Evolutionary conservation across 2,797 vertebrate genomes (phyloP), one percentile per base, ranked within the genome.

Genomic region (Sebastes goodei): DNA sequence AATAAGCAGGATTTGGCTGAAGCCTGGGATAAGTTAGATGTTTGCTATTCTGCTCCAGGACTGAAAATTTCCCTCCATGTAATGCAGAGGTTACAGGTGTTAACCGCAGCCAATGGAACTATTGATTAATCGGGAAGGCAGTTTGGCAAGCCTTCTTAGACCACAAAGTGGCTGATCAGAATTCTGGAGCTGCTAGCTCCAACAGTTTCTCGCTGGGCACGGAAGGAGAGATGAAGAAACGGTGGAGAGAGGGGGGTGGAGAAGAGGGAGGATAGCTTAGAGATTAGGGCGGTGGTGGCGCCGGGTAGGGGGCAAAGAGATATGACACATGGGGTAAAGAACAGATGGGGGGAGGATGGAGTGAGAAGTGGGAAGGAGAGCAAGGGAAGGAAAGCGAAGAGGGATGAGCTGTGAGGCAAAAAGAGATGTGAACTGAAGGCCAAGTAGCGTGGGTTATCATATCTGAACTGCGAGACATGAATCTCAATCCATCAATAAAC

Each of bases 161-260:
- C 75, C 92, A 82, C 92, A 94, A 95, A 96, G 92, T 95, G 93
- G 90, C 92, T 95, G 92, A 96, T 95, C 94, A 93, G 93, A 86
- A 95, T 95, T 96, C 94, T 93, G 80, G 60, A 88, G 88, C 89
- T 61, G 88, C 82, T 23, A 46, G 89, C 88, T 86, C 71, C 81
- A 68, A 74, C 78, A 35, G 88, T 78, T 89, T 83, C 91, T 90
- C 55, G 71, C 87, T 83, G 85, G 71, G 92, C 83, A 33, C 61
- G 23, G 85, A 83, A 72, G 81, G 78, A 80, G 80, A 86, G 79
- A 85, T 74, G 86, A 84, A 68, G 76, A 82, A 76, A 84, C 3
- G 14, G 78, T 30, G 64, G 78, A 25, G 81, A 55, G 38, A 42
- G 38, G 81, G 17, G 14, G 55, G 76, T 72, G 65, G 81, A 78